Evolutionary conservation across 2,888 invertebrate species (phyloP), one percentile per base, ranked within the genome.

Genomic region (Syritta pipiens): DNA sequence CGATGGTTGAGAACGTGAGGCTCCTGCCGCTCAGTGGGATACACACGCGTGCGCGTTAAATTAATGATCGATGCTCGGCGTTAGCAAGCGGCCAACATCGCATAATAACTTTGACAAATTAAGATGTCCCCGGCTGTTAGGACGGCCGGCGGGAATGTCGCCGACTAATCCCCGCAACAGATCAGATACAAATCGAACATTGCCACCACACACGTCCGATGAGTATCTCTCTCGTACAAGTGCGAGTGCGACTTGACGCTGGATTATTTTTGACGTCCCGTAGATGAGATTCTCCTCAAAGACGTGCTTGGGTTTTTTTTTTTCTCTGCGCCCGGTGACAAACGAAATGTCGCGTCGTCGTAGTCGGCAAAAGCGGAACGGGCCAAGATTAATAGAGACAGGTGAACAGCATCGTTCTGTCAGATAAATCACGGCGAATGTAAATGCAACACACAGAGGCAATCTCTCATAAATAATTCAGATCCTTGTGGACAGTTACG

Each of bases 351-450:
- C n/a, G n/a, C 14, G 14, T 60, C 51, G 51, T 65, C 53, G 44
- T 22, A 28, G 20, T 35, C 60, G 22, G 14, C 40, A 22, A 46
- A 28, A 62, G 44, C 55, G 76, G 26, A 77, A 69, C 67, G 55
- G 60, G 24, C 57, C 63, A 71, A 72, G 79, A 79, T 79, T 79
- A 79, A 79, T 79, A 79, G 79, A 79, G 79, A 79, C 79, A 79
- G 79, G 74, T 79, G 74, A 79, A 72, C 72, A 79, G 79, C 79
- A 79, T 74, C 74, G 79, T 79, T 79, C 72, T 74, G 79, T 74
- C 79, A 74, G 68, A 79, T 79, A 79, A 79, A 79, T 79, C 79
- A 79, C 79, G 30, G 53, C 14, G 46, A 79, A 79, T 74, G 60
- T 79, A 79, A 79, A 79, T 79, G 79, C 72, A 74, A 62, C 55